Conservation (phyloP, 2,797 vertebrate species). For the Pteropus rufus region DNA sequence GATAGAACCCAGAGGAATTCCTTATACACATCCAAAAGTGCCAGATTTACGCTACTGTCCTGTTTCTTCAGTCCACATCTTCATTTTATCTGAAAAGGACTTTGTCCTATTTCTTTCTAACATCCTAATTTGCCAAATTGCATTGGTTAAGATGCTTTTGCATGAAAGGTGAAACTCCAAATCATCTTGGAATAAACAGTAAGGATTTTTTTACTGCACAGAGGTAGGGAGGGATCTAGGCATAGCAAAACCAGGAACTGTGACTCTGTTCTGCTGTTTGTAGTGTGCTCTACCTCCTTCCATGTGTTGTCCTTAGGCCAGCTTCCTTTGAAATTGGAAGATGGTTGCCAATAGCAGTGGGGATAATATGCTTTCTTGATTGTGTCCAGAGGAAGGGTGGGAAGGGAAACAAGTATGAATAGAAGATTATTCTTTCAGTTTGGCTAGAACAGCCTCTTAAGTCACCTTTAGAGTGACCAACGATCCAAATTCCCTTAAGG, state of each 20-base stretch:
- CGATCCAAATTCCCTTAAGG: not conserved
- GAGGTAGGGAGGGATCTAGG: not conserved
- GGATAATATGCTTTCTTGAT: not conserved
- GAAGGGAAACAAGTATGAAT: not conserved
- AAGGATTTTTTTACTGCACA: not conserved
- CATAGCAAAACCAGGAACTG: not conserved
- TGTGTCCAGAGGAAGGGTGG: not conserved
- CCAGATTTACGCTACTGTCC: not conserved
- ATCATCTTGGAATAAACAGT: not conserved
- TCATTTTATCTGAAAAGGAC: not conserved
- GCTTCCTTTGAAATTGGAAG: not conserved
- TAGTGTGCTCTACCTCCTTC: not conserved
- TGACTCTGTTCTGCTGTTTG: not conserved
- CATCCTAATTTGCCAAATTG: not conserved
- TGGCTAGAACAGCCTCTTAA: not conserved
- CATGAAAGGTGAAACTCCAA: not conserved
- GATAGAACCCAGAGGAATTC: not conserved
- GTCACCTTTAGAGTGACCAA: not conserved
- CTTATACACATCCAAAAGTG: not conserved
- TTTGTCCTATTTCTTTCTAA: not conserved
- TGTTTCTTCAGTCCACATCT: not conserved
- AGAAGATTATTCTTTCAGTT: not conserved
- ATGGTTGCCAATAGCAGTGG: not conserved
- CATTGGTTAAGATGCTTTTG: not conserved
- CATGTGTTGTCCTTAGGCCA: not conserved